A percentile compares a stretch with the other conserved stretches of the same genome.
These are phyloP conservation scores for Catostylus mosaicus DNA, from an alignment of 30 jellyfish, hydroid and myxozoan species.

Conservation along the genomic window DNA sequence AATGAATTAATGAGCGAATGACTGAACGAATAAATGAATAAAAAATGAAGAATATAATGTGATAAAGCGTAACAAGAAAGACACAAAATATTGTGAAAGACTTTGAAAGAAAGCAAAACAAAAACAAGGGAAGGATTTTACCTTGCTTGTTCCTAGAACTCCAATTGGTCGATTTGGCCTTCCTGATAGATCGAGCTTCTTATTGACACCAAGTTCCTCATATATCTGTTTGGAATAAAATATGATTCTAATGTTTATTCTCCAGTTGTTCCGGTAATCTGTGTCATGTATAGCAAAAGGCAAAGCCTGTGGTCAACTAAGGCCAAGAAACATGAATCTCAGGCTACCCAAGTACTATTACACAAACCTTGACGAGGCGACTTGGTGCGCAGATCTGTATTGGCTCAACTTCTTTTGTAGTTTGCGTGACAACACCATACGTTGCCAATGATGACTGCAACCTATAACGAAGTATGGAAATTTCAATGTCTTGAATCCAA, in stretches of 20 bases:
- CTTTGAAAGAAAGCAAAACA: background rate
- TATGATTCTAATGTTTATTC: no score
- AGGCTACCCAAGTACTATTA: background rate
- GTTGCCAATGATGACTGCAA: conserved; percentile 93
- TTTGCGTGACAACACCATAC: conserved; percentile 96
- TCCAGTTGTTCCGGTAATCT: no score
- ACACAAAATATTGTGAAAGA: background rate
- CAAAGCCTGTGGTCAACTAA: no score
- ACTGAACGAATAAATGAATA: no score
- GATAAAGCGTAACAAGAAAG: background rate
- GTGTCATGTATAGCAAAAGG: no score
- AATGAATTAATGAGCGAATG: no score
- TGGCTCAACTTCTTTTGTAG: conserved; percentile 95
- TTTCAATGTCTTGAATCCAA: no score
- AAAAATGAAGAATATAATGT: no score
- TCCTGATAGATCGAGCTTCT: conserved; percentile 81
- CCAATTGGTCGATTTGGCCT: conserved; percentile 99
- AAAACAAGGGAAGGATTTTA: conserved; percentile 10
- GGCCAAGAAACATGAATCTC: background rate
- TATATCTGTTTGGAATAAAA: conserved; percentile 58
- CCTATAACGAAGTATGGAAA: conserved; percentile 54
- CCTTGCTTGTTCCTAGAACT: conserved; percentile 95
- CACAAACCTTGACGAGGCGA: conserved; percentile 83
- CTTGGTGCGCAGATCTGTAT: conserved; percentile 85
- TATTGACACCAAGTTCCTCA: conserved; percentile 89